Base-by-base conservation (phyloP, 64 coral and sea anemone genomes). In the Anthopleura sola region DNA sequence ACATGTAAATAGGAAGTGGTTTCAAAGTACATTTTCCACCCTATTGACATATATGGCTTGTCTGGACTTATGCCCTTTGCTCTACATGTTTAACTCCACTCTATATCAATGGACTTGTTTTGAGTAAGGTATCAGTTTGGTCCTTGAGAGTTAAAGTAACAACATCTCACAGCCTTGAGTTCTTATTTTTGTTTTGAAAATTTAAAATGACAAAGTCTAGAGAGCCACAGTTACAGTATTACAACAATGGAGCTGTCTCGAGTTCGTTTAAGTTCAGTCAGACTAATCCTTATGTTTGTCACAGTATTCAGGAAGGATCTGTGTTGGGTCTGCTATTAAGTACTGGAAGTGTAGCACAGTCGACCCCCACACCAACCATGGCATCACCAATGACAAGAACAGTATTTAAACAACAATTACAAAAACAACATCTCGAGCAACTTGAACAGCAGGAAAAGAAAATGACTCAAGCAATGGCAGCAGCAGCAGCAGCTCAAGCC, bases 351-450 rank as follows among this genome's bases (percentile, higher is more conserved):
- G 76, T 79, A 33, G 76, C 76, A 44, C 17, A 38, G 34, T 48
- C 76, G 1, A 79, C 76, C 19, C 15, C 76, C 3, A 46, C 8
- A 49, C 21, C 21, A 56, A 60, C 82, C 71, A 92, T 97, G 94
- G 79, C 90, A 21, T 91, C 90, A 38, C 94, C 94, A 37, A 97
- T 97, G 37, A 92, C 94, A 83, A 86, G 90, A 38, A 97, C 94
- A 83, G 78, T 80, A 39, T 97, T 97, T 53, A 97, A 97, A 82
- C 94, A 97, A 78, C 94, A 97, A 29, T 87, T 97, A 20, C 90
- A 97, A 33, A 85, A 90, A 3, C 90, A 97, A 68, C 94, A 92
- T 26, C 84, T 95, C 18, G 94, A 95, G 33, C 94, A 95, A 10
- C 31, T 93, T 24, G 94, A 97, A 12, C 94, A 97, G 37, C 76